Base-by-base conservation (phyloP, 2,888 invertebrate species). In the Pristionchus japonicus region DNA sequence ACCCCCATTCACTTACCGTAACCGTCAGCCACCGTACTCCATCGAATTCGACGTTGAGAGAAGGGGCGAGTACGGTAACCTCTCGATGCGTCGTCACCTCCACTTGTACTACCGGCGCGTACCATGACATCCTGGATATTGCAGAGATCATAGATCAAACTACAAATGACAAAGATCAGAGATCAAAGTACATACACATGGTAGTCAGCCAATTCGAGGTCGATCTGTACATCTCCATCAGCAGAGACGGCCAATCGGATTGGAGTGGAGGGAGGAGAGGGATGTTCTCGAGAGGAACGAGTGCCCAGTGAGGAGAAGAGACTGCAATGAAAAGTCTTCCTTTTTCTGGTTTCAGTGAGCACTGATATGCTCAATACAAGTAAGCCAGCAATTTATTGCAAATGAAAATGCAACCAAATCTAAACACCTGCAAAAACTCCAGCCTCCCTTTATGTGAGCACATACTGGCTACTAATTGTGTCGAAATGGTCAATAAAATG, bases 161-260 rank as follows among this genome's bases (percentile, higher is more conserved):
- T 40, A 23, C 40, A 40, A 49, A 80, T 20, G n/a, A 31, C 1
- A 84, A 23, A 80, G 80, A 49, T 80, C 80, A 84, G 40, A 84
- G 37, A 84, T 37, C 64, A 40, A 84, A 61, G 27, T n/a, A 64
- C 87, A 70, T 61, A 89, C 89, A 91, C 67, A 67, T 92, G 92
- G 31, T 90, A 90, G 13, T 89, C 86, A 11, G 92, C 92, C 31
- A 92, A 88, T 31, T 88, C 89, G 88, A 92, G 92, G 57, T 70
- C 89, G 37, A 92, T 77, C 17, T 90, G 90, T 9, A 92, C 91
- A 40, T 89, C 88, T 43, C 89, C 86, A 64, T 91, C 89, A 43
- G 90, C 89, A 11, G 64, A 52, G 47, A 90, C 20, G 43, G 83
- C 74, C 20, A 89, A n/a, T 43, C 70, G 40, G 43, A 86, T 57